Conservation (phyloP, 2,797 vertebrate genomes). For the Gymnodraco acuticeps region DNA sequence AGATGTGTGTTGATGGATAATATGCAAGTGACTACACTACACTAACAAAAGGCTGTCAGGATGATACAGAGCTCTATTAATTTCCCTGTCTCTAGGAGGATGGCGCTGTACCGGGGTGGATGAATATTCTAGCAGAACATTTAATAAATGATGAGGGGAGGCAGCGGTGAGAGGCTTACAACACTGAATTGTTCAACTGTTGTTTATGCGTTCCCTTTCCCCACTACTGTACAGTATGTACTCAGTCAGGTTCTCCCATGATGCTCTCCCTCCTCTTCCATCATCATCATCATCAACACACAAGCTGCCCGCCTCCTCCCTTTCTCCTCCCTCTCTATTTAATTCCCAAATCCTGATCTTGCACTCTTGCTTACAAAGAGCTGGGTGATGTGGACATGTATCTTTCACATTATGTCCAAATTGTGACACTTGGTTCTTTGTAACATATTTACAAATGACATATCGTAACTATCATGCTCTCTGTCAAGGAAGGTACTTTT, state of each 20-base stretch:
- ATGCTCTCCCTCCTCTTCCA: constrained; percentile 24
- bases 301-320: neutral
- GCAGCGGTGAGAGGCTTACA: constrained; percentile 57
- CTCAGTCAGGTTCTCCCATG: constrained; percentile 42
- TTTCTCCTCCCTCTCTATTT: neutral
- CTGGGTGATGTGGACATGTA: neutral
- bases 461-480: neutral
- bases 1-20: constrained; percentile 17
- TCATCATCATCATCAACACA: constrained; percentile 3
- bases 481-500: no score
- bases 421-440: neutral
- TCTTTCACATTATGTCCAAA: neutral
- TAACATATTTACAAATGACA: neutral
- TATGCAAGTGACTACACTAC: constrained; percentile 36
- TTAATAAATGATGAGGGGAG: constrained; percentile 77
- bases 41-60: constrained; percentile 45
- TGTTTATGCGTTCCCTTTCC: constrained; percentile 52
- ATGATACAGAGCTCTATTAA: constrained; percentile 59
- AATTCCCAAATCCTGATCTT: neutral
- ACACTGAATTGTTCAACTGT: constrained; percentile 57
- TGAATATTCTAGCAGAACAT: constrained; percentile 72
- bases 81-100: constrained; percentile 50
- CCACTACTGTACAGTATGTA: constrained; percentile 36
- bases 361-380: neutral
- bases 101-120: constrained; percentile 39